Conservation (phyloP, 2,888 invertebrate genomes). For the Melieria omissa region DNA sequence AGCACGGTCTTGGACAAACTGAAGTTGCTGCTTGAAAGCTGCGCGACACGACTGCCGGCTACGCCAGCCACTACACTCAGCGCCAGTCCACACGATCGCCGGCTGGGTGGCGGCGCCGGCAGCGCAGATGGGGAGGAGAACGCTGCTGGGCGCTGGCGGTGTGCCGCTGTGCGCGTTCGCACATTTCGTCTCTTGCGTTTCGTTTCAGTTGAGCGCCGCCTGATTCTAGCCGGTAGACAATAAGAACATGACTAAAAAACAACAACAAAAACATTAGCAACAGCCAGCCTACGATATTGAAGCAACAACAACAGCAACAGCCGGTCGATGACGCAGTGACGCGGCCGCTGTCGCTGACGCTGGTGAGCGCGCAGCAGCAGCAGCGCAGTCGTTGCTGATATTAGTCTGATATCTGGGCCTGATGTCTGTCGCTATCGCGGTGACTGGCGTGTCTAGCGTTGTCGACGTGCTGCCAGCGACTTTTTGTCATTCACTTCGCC, state of each 20-base stretch:
- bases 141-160: conserved; percentile 20
- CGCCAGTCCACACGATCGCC: conserved; percentile 6
- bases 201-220: conserved; percentile 21
- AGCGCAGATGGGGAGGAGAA: background rate
- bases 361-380: background rate
- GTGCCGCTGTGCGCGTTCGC: conserved; percentile 6
- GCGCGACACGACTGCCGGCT: conserved; percentile 36
- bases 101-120: conserved; percentile 2
- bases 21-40: conserved; percentile 42
- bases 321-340: background rate
- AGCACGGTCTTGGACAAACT: conserved; percentile 48
- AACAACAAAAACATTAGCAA: no score
- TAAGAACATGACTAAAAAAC: no score
- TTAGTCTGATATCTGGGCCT: no score
- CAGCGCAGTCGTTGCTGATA: background rate
- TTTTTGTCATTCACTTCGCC: no score
- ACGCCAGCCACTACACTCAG: conserved; percentile 2
- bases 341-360: conserved; percentile 6
- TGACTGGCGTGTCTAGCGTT: no score
- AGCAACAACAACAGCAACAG: background rate
- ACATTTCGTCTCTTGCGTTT: conserved; percentile 19
- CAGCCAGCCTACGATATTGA: no score
- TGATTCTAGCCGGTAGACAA: background rate
- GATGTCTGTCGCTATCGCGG: no score
- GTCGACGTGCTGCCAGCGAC: no score